phyloP scores from a whole-genome alignment of 92 coral and sea anemone genomes.

The Palythoa heliodiscus region DNA sequence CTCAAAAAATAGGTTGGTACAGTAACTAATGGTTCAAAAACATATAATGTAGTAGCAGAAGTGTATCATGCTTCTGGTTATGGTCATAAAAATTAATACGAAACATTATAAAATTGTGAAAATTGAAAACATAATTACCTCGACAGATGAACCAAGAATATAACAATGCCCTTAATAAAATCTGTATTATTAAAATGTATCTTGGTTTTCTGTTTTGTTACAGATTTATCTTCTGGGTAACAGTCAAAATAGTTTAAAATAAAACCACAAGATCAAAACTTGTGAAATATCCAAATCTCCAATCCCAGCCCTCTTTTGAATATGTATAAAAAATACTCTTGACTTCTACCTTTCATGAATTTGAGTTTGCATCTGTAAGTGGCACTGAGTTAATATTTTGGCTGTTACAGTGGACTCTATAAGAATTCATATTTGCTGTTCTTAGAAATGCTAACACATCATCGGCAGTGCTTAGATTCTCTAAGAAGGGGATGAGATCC shows the following conservation, averaged over 20 bases:
- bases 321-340: slow-evolving; percentile 30
- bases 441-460: slow-evolving; percentile 89
- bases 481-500: slow-evolving; percentile 92
- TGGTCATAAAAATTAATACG: too few species aligned
- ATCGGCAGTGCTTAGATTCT: slow-evolving; percentile 81
- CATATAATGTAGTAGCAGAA: too few species aligned
- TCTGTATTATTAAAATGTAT: too few species aligned
- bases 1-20: too few species aligned
- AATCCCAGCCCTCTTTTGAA: slow-evolving; percentile 10
- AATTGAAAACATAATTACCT: too few species aligned
- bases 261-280: slow-evolving; percentile 13
- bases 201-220: too few species aligned
- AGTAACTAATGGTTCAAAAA: too few species aligned
- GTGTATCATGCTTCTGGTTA: too few species aligned
- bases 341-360: slow-evolving; percentile 32
- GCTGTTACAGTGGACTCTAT: slow-evolving; percentile 49
- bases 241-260: slow-evolving; percentile 1
- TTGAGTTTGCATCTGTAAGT: slow-evolving; percentile 39
- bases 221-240: not conserved
- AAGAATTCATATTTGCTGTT: slow-evolving; percentile 68
- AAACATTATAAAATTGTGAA: too few species aligned
- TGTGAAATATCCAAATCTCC: slow-evolving; percentile 24
- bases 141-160: too few species aligned
- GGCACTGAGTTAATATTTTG: slow-evolving; percentile 23
- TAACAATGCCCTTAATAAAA: too few species aligned